These are phyloP conservation scores for Sminthurides bifidus DNA, from an alignment of 1,140 invertebrate genomes.

Conservation along the genomic window DNA sequence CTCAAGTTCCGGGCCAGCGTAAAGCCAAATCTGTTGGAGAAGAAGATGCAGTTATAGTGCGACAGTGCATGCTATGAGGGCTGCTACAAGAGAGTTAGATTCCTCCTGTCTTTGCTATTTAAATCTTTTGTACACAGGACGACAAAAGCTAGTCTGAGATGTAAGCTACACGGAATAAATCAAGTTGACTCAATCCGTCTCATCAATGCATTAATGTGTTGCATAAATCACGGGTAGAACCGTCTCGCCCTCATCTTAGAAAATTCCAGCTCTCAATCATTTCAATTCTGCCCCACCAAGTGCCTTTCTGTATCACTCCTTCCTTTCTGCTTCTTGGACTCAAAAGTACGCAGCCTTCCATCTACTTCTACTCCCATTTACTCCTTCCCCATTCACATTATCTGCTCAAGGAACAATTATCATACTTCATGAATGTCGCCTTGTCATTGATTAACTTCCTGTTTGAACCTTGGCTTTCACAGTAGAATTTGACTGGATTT, in stretches of 20 bases:
- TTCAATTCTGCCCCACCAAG: not conserved
- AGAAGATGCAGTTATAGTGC: not conserved
- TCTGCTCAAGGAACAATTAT: too few species aligned
- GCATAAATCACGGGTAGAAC: constrained; percentile 10
- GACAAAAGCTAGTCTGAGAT: constrained; percentile 4
- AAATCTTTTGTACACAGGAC: constrained; percentile 1
- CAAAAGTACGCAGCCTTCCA: too few species aligned
- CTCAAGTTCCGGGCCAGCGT: not conserved
- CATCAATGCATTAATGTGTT: constrained; percentile 14
- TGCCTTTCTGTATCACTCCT: not conserved
- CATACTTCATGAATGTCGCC: too few species aligned
- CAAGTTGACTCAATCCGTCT: not conserved
- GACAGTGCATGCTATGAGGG: too few species aligned
- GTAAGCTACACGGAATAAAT: constrained; percentile 5
- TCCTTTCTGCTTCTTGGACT: not conserved
- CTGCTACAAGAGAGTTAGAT: too few species aligned
- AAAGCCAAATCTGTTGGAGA: not conserved
- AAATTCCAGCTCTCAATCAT: constrained; percentile 6
- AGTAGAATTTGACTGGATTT: too few species aligned
- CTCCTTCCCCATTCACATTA: too few species aligned
- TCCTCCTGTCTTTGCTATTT: too few species aligned
- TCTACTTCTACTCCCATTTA: too few species aligned
- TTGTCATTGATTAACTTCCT: too few species aligned
- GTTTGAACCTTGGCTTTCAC: too few species aligned
- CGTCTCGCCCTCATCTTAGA: constrained; percentile 4